These are phyloP conservation scores for Oryctolagus cuniculus DNA, from an alignment of 2,113 vertebrate species.

Conservation along the genomic window DNA sequence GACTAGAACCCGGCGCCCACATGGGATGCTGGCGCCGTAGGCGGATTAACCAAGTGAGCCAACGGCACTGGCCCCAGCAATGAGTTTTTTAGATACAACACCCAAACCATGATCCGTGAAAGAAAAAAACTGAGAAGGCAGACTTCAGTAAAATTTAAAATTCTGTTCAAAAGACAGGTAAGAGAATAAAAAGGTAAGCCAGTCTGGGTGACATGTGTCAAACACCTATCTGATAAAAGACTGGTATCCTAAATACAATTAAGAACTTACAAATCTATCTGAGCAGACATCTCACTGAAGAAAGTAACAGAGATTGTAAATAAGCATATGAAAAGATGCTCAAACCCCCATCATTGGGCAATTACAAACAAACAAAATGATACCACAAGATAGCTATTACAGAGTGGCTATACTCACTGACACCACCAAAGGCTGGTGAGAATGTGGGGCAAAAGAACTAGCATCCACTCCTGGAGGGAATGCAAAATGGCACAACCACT, in stretches of 20 bases:
- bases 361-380: background rate
- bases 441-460: background rate
- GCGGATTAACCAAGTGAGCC: no score
- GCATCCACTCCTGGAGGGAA: background rate
- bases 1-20: no score
- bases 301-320: background rate
- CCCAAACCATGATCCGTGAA: background rate
- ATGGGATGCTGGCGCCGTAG: no score
- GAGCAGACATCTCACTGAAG: background rate
- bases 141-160: constrained; percentile 26
- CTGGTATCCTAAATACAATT: constrained; percentile 15
- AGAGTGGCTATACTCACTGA: background rate
- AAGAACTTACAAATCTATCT: background rate
- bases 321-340: background rate
- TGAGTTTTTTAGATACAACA: constrained; percentile 6
- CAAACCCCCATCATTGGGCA: background rate
- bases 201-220: background rate
- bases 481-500: background rate
- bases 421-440: background rate
- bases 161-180: background rate
- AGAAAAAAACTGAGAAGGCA: background rate
- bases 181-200: constrained; percentile 4
- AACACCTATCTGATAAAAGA: background rate
- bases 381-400: background rate
- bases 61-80: background rate